Percentiles rank a stretch among this genome's conserved stretches.
These are phyloP conservation scores for Penaeus chinensis DNA, from an alignment of 1,140 invertebrate species.

Conservation along the genomic window DNA sequence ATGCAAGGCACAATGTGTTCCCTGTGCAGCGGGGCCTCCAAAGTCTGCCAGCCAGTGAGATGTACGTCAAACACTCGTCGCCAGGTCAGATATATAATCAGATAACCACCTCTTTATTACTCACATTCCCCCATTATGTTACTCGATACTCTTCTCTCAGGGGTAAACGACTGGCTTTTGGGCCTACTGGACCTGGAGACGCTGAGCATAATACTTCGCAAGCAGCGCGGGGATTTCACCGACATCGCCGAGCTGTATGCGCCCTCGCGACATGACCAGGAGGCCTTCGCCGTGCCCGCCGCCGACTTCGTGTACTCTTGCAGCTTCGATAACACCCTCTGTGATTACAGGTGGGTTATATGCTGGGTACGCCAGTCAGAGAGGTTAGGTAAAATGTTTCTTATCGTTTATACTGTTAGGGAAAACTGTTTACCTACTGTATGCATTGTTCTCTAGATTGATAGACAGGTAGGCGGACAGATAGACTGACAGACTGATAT, in stretches of 20 bases:
- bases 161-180: slow-evolving; percentile 39
- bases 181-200: not conserved
- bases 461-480: no score
- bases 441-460: no score
- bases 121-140: not conserved
- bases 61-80: not conserved
- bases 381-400: no score
- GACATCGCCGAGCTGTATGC: not conserved
- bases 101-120: not conserved
- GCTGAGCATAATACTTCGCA: not conserved
- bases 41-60: slow-evolving; percentile 31
- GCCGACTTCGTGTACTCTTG: slow-evolving; percentile 2
- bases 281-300: not conserved
- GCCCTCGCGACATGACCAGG: not conserved
- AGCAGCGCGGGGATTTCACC: not conserved
- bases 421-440: no score
- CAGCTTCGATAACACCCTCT: not conserved
- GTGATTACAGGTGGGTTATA: not conserved
- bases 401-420: no score
- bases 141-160: not conserved
- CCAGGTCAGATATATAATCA: not conserved
- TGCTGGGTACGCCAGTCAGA: no score
- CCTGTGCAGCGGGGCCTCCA: slow-evolving; percentile 12
- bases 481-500: no score
- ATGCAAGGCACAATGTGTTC: slow-evolving; percentile 26